These are phyloP conservation scores for Thripadectes ignobilis DNA, from an alignment of 2,797 vertebrate genomes.

Conservation along the genomic window DNA sequence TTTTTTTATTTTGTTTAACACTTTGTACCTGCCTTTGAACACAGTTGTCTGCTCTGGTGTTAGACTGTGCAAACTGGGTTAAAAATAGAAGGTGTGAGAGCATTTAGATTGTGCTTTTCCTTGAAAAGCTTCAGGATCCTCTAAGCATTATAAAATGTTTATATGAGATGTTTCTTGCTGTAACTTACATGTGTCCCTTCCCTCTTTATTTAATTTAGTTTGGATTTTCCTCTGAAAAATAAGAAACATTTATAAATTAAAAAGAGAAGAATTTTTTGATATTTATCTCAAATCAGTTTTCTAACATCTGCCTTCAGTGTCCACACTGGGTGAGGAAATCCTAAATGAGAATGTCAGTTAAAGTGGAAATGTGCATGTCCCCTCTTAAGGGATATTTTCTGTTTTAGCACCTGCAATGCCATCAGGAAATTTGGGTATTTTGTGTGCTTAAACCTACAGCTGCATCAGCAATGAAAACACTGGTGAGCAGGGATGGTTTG, in stretches of 20 bases:
- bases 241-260: not conserved
- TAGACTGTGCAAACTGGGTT: not conserved
- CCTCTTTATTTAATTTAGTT: not conserved
- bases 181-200: not conserved
- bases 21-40: not conserved
- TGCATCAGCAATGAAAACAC: not conserved
- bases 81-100: not conserved
- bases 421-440: not conserved
- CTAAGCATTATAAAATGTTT: not conserved
- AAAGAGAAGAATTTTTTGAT: not conserved
- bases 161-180: not conserved
- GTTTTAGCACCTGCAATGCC: not conserved
- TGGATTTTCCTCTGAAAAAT: not conserved
- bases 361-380: not conserved
- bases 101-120: not conserved
- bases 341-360: accelerated
- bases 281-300: not conserved
- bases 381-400: not conserved
- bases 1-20: not conserved
- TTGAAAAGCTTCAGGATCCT: not conserved
- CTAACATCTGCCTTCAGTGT: not conserved
- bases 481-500: not conserved
- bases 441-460: not conserved
- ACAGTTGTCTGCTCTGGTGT: not conserved
- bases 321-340: not conserved